phyloP scores from a whole-genome alignment of 2,113 vertebrate genomes.

The Psettodes erumei region DNA sequence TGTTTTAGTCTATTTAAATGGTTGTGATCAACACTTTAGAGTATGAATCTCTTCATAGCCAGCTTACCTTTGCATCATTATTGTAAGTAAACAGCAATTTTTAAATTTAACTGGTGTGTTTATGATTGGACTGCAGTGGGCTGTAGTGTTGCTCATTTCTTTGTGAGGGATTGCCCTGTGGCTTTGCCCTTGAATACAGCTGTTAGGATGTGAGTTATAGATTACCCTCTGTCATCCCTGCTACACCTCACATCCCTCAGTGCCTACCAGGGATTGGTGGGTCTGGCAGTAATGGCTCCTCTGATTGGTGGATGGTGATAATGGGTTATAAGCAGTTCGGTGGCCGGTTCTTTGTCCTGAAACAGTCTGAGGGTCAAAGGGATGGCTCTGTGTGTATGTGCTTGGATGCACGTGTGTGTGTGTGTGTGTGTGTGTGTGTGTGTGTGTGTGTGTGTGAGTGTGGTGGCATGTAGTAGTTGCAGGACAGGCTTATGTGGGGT shows the following conservation, averaged over 20 bases:
- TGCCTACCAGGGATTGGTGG: conserved; percentile 56
- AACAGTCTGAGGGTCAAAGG: conserved; percentile 1
- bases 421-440: neutral
- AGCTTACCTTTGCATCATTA: neutral
- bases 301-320: conserved; percentile 44
- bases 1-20: neutral
- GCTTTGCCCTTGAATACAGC: conserved; percentile 64
- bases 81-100: neutral
- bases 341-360: conserved; percentile 33
- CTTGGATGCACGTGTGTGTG: neutral
- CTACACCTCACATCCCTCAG: conserved; percentile 27
- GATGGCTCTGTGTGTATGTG: neutral
- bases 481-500: conserved; percentile 38
- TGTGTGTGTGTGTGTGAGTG: neutral
- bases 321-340: conserved; percentile 10
- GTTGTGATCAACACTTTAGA: neutral
- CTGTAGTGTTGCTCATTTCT: neutral
- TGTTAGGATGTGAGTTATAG: conserved; percentile 47
- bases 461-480: neutral
- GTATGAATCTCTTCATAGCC: no score
- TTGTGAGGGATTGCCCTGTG: conserved; percentile 3
- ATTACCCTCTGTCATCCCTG: conserved; percentile 39
- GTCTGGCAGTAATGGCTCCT: conserved; percentile 26
- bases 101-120: conserved; percentile 29
- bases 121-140: conserved; percentile 11